These are phyloP conservation scores for Oscheius onirici DNA, from an alignment of 2,888 invertebrate species.

Conservation along the genomic window DNA sequence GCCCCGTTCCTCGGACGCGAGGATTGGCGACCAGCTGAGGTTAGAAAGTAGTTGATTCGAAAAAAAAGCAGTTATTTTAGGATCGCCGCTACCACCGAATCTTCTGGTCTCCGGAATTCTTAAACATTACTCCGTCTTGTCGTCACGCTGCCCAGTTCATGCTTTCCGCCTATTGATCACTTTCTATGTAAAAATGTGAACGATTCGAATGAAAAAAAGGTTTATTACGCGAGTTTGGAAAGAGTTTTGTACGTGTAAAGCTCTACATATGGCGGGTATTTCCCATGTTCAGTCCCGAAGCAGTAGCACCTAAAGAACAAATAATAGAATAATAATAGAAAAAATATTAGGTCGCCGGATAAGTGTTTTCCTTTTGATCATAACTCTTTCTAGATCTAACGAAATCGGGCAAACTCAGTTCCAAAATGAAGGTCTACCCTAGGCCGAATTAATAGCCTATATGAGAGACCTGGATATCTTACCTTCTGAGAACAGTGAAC, in stretches of 20 bases:
- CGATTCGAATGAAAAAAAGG: too few species aligned
- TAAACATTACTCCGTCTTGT: slow-evolving; percentile 60
- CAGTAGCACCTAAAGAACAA: slow-evolving; percentile 81
- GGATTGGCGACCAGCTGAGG: slow-evolving; percentile 27
- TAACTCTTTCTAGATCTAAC: too few species aligned
- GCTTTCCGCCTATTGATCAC: slow-evolving; percentile 63
- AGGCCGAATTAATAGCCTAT: too few species aligned
- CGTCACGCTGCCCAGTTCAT: slow-evolving; percentile 64
- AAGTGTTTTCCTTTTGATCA: too few species aligned
- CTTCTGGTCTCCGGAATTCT: slow-evolving; percentile 60
- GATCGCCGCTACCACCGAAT: slow-evolving; percentile 58
- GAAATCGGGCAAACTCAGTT: too few species aligned
- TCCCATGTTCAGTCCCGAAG: slow-evolving; percentile 94
- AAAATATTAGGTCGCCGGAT: too few species aligned
- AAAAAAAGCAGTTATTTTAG: slow-evolving; percentile 24
- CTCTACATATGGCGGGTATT: slow-evolving; percentile 87
- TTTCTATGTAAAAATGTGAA: too few species aligned
- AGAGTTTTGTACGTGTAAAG: neutral
- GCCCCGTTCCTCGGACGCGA: slow-evolving; percentile 54
- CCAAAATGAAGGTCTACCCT: too few species aligned
- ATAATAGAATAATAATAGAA: too few species aligned
- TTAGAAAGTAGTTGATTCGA: neutral
- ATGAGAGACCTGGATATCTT: too few species aligned
- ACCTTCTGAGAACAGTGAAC: too few species aligned
- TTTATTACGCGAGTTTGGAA: too few species aligned